A percentile compares a stretch with the other conserved stretches of the same genome.
These are phyloP conservation scores for Danio choprae DNA, from an alignment of 2,797 vertebrate species.

Conservation along the genomic window DNA sequence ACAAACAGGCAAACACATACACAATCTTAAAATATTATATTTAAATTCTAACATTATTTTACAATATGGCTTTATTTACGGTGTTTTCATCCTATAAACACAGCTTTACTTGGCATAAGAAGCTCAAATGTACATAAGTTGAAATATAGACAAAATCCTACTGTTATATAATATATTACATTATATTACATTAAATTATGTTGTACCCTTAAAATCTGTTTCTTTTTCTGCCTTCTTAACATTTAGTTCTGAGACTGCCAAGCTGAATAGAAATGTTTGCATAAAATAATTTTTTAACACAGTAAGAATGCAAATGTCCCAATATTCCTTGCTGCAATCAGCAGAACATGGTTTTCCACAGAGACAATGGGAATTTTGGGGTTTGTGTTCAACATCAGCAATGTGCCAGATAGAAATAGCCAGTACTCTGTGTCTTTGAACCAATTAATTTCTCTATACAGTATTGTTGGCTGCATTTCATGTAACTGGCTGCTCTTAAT, in stretches of 20 bases:
- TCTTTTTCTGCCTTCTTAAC: neutral
- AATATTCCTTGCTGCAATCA: neutral
- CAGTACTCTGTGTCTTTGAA: conserved; percentile 10
- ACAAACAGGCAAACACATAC: too few species aligned
- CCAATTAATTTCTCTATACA: neutral
- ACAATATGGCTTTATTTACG: too few species aligned
- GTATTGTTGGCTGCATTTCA: conserved; percentile 14
- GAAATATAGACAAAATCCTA: too few species aligned
- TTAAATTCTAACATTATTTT: too few species aligned
- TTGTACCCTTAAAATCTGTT: neutral
- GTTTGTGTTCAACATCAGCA: neutral
- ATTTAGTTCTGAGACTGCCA: neutral
- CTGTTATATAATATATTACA: neutral
- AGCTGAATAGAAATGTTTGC: neutral
- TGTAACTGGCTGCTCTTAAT: conserved; percentile 15
- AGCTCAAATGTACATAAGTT: too few species aligned
- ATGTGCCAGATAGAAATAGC: neutral
- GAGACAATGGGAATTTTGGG: neutral
- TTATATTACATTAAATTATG: neutral
- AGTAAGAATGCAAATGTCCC: neutral
- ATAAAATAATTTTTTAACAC: neutral
- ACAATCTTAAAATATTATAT: too few species aligned
- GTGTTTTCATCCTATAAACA: too few species aligned
- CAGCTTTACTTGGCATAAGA: too few species aligned
- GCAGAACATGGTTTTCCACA: neutral